Percentiles rank a stretch among this genome's conserved stretches.
Evolutionary conservation across 2,888 invertebrate genomes (phyloP).

Genomic region (Nemurella pictetii): DNA sequence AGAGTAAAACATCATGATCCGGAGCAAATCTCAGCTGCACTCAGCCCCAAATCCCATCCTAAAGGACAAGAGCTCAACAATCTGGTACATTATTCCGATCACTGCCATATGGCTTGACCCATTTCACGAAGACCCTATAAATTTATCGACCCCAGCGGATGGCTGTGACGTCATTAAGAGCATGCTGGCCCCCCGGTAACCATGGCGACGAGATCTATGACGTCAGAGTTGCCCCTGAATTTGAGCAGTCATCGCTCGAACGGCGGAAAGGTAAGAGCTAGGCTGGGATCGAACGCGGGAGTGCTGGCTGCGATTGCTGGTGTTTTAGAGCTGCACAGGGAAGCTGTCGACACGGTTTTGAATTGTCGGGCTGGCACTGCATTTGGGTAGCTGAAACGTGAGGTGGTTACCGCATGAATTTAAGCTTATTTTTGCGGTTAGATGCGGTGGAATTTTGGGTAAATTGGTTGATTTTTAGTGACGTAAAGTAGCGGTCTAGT

Average conservation of each 20-base stretch:
- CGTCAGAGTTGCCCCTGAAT: not conserved
- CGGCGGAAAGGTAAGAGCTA: not conserved
- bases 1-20: too few species aligned
- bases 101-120: not conserved
- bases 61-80: too few species aligned
- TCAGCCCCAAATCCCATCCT: too few species aligned
- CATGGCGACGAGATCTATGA: not conserved
- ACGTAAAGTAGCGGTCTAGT: too few species aligned
- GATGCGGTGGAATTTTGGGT: too few species aligned
- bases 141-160: not conserved
- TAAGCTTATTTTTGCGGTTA: too few species aligned
- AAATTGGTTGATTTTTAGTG: too few species aligned
- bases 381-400: too few species aligned
- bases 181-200: not conserved
- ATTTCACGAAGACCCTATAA: not conserved
- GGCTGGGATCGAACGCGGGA: not conserved
- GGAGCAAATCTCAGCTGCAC: too few species aligned
- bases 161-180: not conserved
- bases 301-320: not conserved
- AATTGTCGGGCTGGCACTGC: too few species aligned
- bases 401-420: too few species aligned
- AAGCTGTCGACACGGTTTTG: too few species aligned
- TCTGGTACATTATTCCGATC: not conserved
- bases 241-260: not conserved
- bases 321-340: not conserved